phyloP scores from a whole-genome alignment of 2,113 vertebrate species.

The Spheniscus mendiculus region DNA sequence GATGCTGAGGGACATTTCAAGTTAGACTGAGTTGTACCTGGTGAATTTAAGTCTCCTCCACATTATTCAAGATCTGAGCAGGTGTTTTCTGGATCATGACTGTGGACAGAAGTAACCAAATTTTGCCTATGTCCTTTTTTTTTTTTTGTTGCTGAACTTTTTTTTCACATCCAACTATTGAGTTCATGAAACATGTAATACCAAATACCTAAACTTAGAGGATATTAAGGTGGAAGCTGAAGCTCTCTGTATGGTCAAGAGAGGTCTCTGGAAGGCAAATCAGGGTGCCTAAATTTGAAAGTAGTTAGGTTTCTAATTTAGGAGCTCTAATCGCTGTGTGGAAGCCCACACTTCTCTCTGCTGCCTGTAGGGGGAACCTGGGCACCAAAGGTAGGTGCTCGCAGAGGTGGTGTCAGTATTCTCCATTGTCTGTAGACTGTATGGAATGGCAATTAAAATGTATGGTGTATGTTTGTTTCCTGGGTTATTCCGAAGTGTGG shows the following conservation, averaged over 20 bases:
- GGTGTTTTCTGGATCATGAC: not conserved
- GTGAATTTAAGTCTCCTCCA: not conserved
- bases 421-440: not conserved
- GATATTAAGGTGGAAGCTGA: not conserved
- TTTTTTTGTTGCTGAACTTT: not conserved
- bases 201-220: not conserved
- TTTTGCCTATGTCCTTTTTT: not conserved
- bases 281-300: not conserved
- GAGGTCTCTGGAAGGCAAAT: not conserved
- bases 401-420: not conserved
- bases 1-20: not conserved
- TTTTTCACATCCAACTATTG: not conserved
- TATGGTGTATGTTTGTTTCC: not conserved
- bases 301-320: not conserved
- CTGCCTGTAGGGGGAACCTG: conserved; percentile 36
- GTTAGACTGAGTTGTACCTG: not conserved
- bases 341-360: not conserved
- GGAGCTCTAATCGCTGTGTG: not conserved
- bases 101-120: not conserved
- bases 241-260: not conserved
- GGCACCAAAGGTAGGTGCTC: not conserved
- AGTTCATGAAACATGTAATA: not conserved
- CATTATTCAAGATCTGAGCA: not conserved
- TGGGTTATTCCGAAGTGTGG: not conserved
- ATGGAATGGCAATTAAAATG: not conserved